Base-by-base conservation (phyloP, 1,140 invertebrate species). In the Pseudomyrmex dendroicus region DNA sequence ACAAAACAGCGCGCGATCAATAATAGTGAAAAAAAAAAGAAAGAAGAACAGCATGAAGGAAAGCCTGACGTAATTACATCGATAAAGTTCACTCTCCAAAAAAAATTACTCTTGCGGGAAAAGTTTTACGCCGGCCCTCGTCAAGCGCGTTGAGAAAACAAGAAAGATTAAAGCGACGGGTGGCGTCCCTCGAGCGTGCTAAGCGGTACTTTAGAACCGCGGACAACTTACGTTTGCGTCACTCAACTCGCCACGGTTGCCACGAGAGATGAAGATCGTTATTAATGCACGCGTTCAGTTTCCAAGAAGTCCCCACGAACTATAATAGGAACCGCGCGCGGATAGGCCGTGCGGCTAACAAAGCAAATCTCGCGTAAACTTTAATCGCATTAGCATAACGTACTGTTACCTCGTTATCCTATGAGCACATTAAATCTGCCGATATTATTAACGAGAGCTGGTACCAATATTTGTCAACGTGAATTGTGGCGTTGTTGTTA, bases 321-420 rank as follows among this genome's bases (percentile, higher is more conserved):
- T 82, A 73, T 64, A 35, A 35, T 35, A 35, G 66, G 50, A 22
- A 20, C 56, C 61, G 22, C 54, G 22, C 54, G 20, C 54, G 20
- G 59, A 72, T 12, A 22, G 63, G 50, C 48, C 64, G 63, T 44
- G 52, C 59, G 10, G 20, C 63, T 59, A 76, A 67, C 73, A 67
- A 77, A 67, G 83, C 64, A 84, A 84, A 84, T 77, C 66, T 80
- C 44, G 66, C 68, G 68, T 68, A 77, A 83, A 77, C 54, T 76
- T 64, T 57, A 67, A 61, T 84, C 82, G 77, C 74, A 67, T 84
- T 76, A 83, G 73, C 61, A 76, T 83, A 64, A 63, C 66, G 25
- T 56, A 48, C 56, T 52, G 54, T 56, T 77, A 77, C 56, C 74
- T 46, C 25, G 50, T 80, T 72, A 72, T 54, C 22, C 50, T 59